Base-by-base conservation (phyloP, 2,113 vertebrate genomes). In the Tor tambroides region DNA sequence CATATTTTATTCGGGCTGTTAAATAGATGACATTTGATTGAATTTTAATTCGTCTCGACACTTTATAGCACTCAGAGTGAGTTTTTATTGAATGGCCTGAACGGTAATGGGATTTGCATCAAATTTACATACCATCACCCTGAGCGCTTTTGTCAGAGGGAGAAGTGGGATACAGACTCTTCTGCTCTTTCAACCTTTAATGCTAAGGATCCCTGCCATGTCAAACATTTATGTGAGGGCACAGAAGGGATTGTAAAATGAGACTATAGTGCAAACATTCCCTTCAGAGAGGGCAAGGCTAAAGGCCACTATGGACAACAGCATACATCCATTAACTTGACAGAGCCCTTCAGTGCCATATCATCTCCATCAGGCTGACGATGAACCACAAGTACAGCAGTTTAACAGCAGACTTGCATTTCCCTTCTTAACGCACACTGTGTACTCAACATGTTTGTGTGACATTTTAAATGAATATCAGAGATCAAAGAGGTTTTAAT, bases 401-500 rank as follows among this genome's bases (percentile, higher is more conserved):
- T 63, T 63, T 80, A 41, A 7, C 35, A 61, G 6, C 54, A 61
- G 32, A 80, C 54, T 46, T 9, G 41, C 19, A n/a, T 71, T 71
- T 83, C 43, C 19, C 63, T n/a, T 46, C 12, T 56, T 30, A 2
- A 76, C 46, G 38, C 11, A 74, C 54, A 86, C 5, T 51, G 30
- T 71, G 41, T 87, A 43, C 67, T 38, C 15, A 23, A 28, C 41
- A 28, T 17, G 11, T 63, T 71, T 74, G 26, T 51, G 35, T 87
- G 84, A 88, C 17, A 80, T 87, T 76, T 89, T 9, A 61, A 65
- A 61, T 46, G 28, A 86, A 86, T 85, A 63, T 56, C 84, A 90
- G 19, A 81, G 75, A 82, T 88, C 81, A 84, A 54, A 63, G 30
- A 71, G 78, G 59, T 85, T 83, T 59, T 80, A 89, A 84, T 51